A percentile compares a stretch with the other conserved stretches of the same genome.
Conservation (phyloP, 1,140 invertebrate genomes). For the Heliconius nattereri region DNA sequence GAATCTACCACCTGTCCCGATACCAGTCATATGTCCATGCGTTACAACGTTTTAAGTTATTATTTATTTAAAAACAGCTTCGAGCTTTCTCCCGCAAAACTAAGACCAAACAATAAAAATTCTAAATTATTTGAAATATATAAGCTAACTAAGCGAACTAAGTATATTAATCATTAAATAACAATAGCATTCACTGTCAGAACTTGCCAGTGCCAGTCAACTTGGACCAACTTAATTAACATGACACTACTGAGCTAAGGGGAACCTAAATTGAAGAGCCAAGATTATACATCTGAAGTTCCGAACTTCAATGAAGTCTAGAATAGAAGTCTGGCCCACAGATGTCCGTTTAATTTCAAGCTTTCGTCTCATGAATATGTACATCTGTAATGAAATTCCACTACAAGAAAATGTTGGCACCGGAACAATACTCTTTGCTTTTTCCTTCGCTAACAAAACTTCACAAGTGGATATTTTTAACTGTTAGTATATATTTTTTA, state of each 20-base stretch:
- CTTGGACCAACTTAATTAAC: conserved; percentile 15
- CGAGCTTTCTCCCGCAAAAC: too few relatives aligned
- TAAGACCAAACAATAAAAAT: too few relatives aligned
- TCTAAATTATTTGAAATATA: too few relatives aligned
- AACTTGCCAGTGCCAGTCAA: background rate
- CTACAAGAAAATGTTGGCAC: conserved; percentile 24
- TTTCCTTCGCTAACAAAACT: conserved; percentile 8
- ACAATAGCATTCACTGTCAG: background rate
- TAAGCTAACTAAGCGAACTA: background rate
- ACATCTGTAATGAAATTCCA: conserved; percentile 26
- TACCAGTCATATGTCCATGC: too few relatives aligned
- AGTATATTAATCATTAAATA: background rate
- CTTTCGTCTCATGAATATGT: conserved; percentile 32
- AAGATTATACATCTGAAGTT: conserved; percentile 30
- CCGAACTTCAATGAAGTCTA: conserved; percentile 15
- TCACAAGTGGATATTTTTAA: background rate
- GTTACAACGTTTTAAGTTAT: too few relatives aligned
- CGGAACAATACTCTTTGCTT: conserved; percentile 15
- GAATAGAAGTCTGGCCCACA: conserved; percentile 11
- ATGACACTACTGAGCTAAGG: conserved; percentile 17
- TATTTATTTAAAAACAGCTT: too few relatives aligned
- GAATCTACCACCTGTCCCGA: too few relatives aligned
- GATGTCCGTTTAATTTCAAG: conserved; percentile 19
- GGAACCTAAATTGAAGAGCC: conserved; percentile 16
- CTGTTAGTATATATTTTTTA: conserved; percentile 6